Evolutionary conservation across 2,113 vertebrate species (phyloP).

Genomic region (Oryzias javanicus): DNA sequence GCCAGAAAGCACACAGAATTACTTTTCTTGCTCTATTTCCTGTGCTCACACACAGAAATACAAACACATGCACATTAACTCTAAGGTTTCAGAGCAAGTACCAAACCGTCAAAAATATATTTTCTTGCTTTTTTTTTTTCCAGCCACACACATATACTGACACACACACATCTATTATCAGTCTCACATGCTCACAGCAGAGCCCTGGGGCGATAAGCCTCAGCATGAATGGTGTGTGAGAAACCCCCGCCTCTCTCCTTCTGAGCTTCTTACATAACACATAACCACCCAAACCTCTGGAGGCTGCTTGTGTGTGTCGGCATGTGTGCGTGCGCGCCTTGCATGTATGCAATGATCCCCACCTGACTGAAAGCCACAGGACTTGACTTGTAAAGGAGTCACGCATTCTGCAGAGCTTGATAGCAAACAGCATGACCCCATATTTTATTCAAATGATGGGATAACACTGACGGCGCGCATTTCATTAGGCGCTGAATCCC

Average conservation of each 20-base stretch:
- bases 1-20: conserved; percentile 31
- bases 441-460: conserved; percentile 54
- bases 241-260: conserved; percentile 61
- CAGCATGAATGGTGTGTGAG: conserved; percentile 59
- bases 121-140: conserved; percentile 14
- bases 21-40: conserved; percentile 4
- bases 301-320: conserved; percentile 24
- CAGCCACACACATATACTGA: conserved; percentile 14
- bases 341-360: conserved; percentile 19
- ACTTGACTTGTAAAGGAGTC: conserved; percentile 21
- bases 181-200: conserved; percentile 56
- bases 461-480: conserved; percentile 34
- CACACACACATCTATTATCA: conserved; percentile 48
- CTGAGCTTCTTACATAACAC: conserved; percentile 71
- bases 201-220: conserved; percentile 58
- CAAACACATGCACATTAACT: not conserved
- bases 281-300: conserved; percentile 58
- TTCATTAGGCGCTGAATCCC: conserved; percentile 38
- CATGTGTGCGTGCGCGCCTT: conserved; percentile 6
- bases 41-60: conserved; percentile 5
- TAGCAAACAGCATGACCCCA: conserved; percentile 24
- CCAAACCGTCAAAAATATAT: conserved; percentile 14
- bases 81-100: conserved; percentile 12
- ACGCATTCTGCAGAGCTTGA: conserved; percentile 5
- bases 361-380: conserved; percentile 45